Base-by-base conservation (phyloP, 2,888 invertebrate genomes). In the Axea sp. region DNA sequence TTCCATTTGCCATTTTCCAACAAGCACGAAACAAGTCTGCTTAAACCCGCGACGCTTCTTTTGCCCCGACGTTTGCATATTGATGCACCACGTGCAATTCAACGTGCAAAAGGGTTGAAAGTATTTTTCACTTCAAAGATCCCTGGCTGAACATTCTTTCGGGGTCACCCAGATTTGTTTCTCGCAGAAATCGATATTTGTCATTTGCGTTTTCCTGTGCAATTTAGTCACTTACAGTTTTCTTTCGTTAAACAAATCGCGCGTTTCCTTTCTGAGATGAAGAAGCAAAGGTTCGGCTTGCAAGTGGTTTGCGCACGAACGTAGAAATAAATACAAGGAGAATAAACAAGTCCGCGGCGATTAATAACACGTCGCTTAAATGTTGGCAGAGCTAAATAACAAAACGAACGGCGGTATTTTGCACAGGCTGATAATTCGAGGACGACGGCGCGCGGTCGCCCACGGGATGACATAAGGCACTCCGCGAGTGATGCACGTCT, bases 391-490 rank as follows among this genome's bases (percentile, higher is more conserved):
- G 24, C 31, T 51, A 24, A 51, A 51, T 62, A 49, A 49, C 53
- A 53, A 45, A 35, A 33, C 26, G 14, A 45, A 11, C n/a, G 4
- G 22, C 15, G 26, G 30, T 47, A 47, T 55, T 37, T 67, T 57
- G 41, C 39, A 26, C 8, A n/a, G 24, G 5, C 43, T 55, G 30
- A 67, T 57, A 11, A 69, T 22, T 53, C 49, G 71, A 62, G 71
- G 71, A 39, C 71, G 28, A 33, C 69, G 7, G 9, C 33, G 55
- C 11, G 39, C 9, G 15, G 26, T 41, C 71, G 64, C 71, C 71
- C 64, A 72, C 71, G 71, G 30, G 51, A 39, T 67, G 65, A 55
- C 55, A 68, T 59, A 59, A 59, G 59, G 39, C 31, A 45, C 26
- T 64, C 45, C 6, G n/a, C 28, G 19, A 33, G 19, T 51, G 51